Evolutionary conservation across 2,888 invertebrate genomes (phyloP).

Genomic region (Melieria crassipennis): DNA sequence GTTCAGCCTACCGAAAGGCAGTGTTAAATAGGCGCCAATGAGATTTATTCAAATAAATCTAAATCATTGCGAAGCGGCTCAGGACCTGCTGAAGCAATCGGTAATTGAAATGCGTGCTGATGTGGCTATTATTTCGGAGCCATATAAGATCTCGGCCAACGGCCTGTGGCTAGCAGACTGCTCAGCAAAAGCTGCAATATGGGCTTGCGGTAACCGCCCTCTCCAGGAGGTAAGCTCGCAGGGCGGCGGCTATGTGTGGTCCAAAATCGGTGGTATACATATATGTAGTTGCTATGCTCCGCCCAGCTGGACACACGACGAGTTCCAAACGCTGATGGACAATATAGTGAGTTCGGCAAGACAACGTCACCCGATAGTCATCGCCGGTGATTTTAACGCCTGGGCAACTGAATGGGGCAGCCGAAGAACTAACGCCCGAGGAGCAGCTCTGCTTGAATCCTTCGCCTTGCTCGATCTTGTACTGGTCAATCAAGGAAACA

Average conservation of each 20-base stretch:
- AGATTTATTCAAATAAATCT: not conserved
- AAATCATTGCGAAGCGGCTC: not conserved
- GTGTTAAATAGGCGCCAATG: no score
- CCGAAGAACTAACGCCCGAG: constrained; percentile 2
- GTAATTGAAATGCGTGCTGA: not conserved
- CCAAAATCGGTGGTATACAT: not conserved
- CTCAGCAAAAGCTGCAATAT: constrained; percentile 1
- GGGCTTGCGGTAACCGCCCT: constrained; percentile 7
- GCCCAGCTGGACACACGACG: constrained; percentile 14
- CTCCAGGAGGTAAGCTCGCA: not conserved
- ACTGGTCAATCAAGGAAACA: not conserved
- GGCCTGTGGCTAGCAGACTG: not conserved
- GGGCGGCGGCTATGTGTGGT: not conserved
- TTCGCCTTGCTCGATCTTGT: constrained; percentile 6
- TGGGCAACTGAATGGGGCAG: constrained; percentile 4
- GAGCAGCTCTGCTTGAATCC: not conserved
- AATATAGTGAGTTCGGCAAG: not conserved
- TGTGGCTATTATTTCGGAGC: not conserved
- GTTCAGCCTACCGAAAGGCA: not conserved
- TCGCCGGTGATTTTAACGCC: not conserved
- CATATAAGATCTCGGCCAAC: not conserved
- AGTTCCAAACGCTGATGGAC: constrained; percentile 6
- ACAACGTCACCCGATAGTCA: not conserved
- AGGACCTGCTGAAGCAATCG: not conserved
- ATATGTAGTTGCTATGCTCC: constrained; percentile 15